Conservation (phyloP, 2,113 vertebrate species). For the Zosterops japonicus region DNA sequence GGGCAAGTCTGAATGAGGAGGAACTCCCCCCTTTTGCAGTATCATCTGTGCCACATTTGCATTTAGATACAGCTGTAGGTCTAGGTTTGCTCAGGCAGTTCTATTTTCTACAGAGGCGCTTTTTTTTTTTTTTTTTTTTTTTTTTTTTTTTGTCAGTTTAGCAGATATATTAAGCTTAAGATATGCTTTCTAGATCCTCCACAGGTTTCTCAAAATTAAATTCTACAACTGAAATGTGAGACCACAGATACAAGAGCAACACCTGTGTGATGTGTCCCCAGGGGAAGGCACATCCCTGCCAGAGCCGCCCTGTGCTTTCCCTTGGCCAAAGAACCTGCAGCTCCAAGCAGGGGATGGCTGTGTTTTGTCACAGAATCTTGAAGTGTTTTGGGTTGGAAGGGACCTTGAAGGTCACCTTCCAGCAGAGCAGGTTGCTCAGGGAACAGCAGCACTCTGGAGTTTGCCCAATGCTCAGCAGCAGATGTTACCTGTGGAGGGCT, state of each 20-base stretch:
- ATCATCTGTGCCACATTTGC: fast-evolving
- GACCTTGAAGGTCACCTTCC: background rate
- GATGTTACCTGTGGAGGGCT: background rate
- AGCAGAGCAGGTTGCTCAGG: background rate
- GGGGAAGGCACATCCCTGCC: background rate
- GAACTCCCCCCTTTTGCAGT: background rate
- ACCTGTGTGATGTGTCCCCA: fast-evolving
- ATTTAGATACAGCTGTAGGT: too few relatives aligned
- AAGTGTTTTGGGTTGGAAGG: background rate
- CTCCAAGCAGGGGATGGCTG: background rate
- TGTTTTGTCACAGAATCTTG: background rate
- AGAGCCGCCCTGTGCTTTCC: background rate
- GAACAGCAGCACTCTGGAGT: background rate
- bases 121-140: too few relatives aligned
- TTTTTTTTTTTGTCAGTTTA: background rate
- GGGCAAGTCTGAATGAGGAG: background rate
- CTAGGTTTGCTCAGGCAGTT: background rate
- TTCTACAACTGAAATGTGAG: background rate
- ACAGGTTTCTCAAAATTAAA: background rate
- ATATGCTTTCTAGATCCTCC: background rate
- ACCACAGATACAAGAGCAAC: background rate
- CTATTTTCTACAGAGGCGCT: background rate
- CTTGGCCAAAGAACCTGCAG: background rate
- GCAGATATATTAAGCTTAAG: background rate
- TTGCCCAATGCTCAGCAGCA: background rate